Base-by-base conservation (phyloP, 2,797 vertebrate species). In the Eulemur mongoz region DNA sequence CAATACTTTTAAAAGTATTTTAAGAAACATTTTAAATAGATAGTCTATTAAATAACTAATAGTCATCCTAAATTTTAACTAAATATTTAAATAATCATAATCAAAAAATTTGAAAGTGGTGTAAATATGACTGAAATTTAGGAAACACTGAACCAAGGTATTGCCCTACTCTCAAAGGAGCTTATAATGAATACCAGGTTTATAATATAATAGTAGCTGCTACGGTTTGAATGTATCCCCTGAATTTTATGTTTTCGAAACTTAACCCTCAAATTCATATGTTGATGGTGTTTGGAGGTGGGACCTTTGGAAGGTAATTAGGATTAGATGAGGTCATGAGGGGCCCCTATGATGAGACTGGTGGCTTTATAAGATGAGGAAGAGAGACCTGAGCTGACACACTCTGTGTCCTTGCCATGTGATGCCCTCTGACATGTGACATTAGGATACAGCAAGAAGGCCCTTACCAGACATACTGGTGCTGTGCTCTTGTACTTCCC, bases 1-100 rank as follows among this genome's bases (percentile, higher is more conserved):
- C n/a, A 86, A 43, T 22, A 52, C 23, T 85, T 54, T 65, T 63
- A n/a, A 85, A 81, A 48, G 18, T 67, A 80, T 48, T 89, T 83
- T 75, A 50, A 79, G 57, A 95, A 87, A 35, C 32, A 83, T 80
- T 80, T 94, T 83, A 84, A 70, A 69, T 80, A 63, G 70, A 57
- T 32, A 63, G 2, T 57, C 8, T 70, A 40, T 40, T 63, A 73
- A 79, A 84, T 92, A 89, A 70, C 87, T 83, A 75, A 82, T 63
- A 76, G 35, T 79, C n/a, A 82, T 45, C 54, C 54, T 57, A 25
- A 57, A 63, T 76, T 54, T 86, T 75, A 75, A 96, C 69, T 57
- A 25, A 10, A 17, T 45, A 61, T 75, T 48, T 79, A 83, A 73
- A 76, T 30, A 85, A 89, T 70, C 13, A 69, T 61, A 43, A 35